Base-by-base conservation (phyloP, 2,888 invertebrate species). In the Drosophila nr. fundita region DNA sequence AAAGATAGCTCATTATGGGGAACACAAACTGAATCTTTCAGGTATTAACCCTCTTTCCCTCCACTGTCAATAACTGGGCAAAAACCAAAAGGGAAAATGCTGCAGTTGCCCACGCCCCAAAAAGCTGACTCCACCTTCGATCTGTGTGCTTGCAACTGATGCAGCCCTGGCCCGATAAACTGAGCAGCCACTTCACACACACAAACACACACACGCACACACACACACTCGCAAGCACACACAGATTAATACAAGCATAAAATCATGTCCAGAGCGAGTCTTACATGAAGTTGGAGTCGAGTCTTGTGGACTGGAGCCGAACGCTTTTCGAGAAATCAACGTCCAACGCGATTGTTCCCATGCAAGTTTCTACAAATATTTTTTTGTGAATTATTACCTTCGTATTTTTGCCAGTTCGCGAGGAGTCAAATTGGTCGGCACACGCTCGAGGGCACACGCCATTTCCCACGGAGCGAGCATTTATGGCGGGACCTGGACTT, bases 391-490 rank as follows among this genome's bases (percentile, higher is more conserved):
- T 92, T 93, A 93, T 92, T 92, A 89, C 93, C 92, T 91, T 92
- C 91, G 93, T 94, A 94, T 94, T 94, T 94, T 94, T 92, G 40
- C 83, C 91, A 91, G 89, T 90, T 91, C 92, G 91, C 92, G 91
- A 91, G 91, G 93, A 94, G 93, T 93, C 92, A 93, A 93, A 93
- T 93, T 93, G 93, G 94, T 92, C 94, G 94, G 93, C 94, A 94
- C 94, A 94, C 94, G 95, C 95, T 95, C 94, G 94, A 94, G 95
- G 94, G 94, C 94, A 94, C 93, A 94, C 94, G 94, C 93, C 93
- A 94, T 94, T 94, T 94, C 94, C 94, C 94, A 94, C 94, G 94
- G 93, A 94, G 80, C 73, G 89, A 67, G 73, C 91, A 89, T 91
- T 92, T 90, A 87, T 90, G 90, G 87, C 78, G 67, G 76, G 45